These are phyloP conservation scores for Campaea margaritaria DNA, from an alignment of 2,888 invertebrate species.

Conservation along the genomic window DNA sequence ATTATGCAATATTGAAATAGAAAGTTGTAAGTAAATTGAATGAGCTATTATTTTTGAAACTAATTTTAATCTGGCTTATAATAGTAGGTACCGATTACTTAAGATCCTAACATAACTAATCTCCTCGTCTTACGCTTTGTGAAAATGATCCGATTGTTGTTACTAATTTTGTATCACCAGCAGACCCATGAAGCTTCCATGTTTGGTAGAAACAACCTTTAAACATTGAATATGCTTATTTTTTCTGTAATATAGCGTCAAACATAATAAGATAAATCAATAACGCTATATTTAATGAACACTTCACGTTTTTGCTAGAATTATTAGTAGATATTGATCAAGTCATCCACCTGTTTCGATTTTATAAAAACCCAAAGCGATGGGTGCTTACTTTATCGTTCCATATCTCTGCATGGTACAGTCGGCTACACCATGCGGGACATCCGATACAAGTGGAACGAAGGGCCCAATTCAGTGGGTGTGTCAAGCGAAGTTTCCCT, in stretches of 20 bases:
- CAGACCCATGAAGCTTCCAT: conserved; percentile 57
- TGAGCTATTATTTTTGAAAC: conserved; percentile 4
- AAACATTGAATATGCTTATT: conserved; percentile 16
- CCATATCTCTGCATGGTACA: conserved; percentile 86
- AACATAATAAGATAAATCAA: conserved; percentile 11
- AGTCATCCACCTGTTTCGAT: conserved; percentile 27
- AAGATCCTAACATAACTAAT: conserved; percentile 3
- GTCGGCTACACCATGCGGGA: conserved; percentile 99
- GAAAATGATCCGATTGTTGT: conserved; percentile 16
- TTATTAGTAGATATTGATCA: conserved; percentile 15
- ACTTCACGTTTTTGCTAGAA: conserved; percentile 14
- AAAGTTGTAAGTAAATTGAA: conserved; percentile 94
- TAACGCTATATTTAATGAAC: conserved; percentile 46
- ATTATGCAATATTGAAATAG: conserved; percentile 97
- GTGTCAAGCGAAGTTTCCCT: conserved; percentile 97
- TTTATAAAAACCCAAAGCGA: conserved; percentile 78
- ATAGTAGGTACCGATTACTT: neutral
- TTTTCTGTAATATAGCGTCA: neutral
- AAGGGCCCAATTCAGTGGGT: conserved; percentile 96
- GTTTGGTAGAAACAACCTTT: conserved; percentile 52
- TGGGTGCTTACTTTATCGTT: conserved; percentile 82
- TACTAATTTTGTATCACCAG: conserved; percentile 32
- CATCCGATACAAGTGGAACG: conserved; percentile 98
- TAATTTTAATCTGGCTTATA: conserved; percentile 37
- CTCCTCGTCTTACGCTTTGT: conserved; percentile 13